These are phyloP conservation scores for Ametastegia equiseti DNA, from an alignment of 2,888 invertebrate genomes.

Conservation along the genomic window DNA sequence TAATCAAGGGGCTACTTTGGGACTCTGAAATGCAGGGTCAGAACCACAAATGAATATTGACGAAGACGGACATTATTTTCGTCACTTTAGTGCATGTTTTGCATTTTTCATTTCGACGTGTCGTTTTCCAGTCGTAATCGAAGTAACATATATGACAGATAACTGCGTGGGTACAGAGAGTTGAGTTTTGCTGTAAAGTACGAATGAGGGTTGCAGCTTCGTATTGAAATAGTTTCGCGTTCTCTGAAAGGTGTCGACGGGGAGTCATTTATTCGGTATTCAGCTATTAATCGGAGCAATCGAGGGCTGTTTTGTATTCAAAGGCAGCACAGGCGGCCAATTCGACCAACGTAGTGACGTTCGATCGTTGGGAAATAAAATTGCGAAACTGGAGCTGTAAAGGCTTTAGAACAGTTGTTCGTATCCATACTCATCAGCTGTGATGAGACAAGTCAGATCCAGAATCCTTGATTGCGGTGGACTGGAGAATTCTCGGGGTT, in stretches of 20 bases:
- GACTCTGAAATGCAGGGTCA: neutral
- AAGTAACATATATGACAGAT: neutral
- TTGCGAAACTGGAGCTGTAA: constrained; percentile 20
- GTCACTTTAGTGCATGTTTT: neutral
- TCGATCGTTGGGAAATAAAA: neutral
- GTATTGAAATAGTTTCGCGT: constrained; percentile 2
- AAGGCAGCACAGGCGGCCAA: too few relatives aligned
- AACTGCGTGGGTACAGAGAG: neutral
- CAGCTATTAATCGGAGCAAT: constrained; percentile 38
- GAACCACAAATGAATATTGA: neutral
- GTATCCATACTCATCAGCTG: constrained; percentile 3
- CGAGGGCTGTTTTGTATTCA: constrained; percentile 32
- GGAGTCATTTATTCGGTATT: constrained; percentile 8
- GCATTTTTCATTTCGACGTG: neutral
- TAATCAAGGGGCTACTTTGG: neutral
- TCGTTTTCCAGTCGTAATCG: neutral
- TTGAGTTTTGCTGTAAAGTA: neutral
- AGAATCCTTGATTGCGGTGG: neutral
- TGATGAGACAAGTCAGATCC: constrained; percentile 34
- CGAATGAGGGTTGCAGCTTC: neutral
- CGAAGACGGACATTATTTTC: neutral
- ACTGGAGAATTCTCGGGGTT: neutral
- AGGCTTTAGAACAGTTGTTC: neutral
- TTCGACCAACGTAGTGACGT: constrained; percentile 22
- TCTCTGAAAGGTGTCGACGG: constrained; percentile 25